Base-by-base conservation (phyloP, 2,888 invertebrate genomes). In the Trissolcus brochymenae region DNA sequence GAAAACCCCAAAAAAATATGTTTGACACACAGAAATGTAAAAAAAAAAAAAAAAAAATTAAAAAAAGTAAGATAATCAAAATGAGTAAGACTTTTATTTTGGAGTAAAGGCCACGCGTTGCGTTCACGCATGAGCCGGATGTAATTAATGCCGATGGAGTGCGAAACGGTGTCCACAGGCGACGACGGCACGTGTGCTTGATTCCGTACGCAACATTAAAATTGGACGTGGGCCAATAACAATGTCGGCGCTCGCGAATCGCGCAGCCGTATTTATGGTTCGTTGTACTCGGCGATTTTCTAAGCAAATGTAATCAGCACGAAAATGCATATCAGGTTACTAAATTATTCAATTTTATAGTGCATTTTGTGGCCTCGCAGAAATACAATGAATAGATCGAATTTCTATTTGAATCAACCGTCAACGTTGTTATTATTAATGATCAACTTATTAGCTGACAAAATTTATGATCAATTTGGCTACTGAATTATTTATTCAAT, bases 71-170 rank as follows among this genome's bases (percentile, higher is more conserved):
- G 14, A n/a, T 43, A 13, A 14, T 43, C 0, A 40, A 46, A 50
- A 19, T 35, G 43, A 1, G 16, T 25, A 68, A 25, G 25, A 25
- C 0, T 25, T 25, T 25, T 25, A 35, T 35, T 35, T 35, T 35
- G 7, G 35, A 35, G 35, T 11, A 35, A 35, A 35, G 35, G 35
- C 35, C 35, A 35, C 35, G 35, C 55, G 70, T 61, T 51, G 59
- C 54, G 59, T 66, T 75, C 59, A 61, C 62, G 78, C 79, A 65
- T 70, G 73, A 79, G 75, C 56, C 75, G 77, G 75, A 60, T 79
- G 76, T 80, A 82, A 82, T 82, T 82, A 82, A 77, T 77, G 74
- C 78, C 76, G 59, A 79, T 76, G 79, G 80, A 83, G 80, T 82
- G 80, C 80, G 78, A 80, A 82, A 79, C 79, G 76, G 43, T 68